Evolutionary conservation across 2,797 vertebrate genomes (phyloP).

Genomic region (Enteromius mattozi): DNA sequence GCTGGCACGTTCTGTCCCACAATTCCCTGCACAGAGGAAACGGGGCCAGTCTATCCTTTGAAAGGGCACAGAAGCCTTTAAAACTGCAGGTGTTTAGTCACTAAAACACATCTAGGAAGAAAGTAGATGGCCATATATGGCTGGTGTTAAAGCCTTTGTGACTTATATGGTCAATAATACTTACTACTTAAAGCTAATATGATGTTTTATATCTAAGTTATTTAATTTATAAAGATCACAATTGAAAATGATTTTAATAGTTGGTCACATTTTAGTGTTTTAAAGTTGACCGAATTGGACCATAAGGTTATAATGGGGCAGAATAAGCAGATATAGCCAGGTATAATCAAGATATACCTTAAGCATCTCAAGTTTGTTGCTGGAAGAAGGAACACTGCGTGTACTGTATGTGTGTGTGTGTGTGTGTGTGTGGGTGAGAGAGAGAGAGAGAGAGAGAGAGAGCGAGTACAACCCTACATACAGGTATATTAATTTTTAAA

Average conservation of each 20-base stretch:
- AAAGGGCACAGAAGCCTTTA: conserved; percentile 44
- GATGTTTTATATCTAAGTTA: background rate
- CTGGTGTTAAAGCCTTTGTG: background rate
- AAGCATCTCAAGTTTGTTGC: background rate
- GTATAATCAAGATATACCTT: background rate
- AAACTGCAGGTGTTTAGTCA: background rate
- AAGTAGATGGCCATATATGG: background rate
- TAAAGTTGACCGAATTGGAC: background rate
- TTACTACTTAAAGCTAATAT: background rate
- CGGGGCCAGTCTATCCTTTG: conserved; percentile 68
- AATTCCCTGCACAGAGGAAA: conserved; percentile 65
- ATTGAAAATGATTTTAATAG: background rate
- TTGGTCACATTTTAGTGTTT: background rate
- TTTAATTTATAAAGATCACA: background rate
- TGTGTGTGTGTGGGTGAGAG: background rate
- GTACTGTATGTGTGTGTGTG: conserved; percentile 26
- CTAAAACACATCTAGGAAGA: background rate
- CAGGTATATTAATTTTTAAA: conserved; percentile 71
- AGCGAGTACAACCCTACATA: conserved; percentile 46
- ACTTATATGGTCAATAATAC: background rate
- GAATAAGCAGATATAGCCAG: background rate
- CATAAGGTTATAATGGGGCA: background rate
- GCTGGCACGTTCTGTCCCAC: conserved; percentile 58
- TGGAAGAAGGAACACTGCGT: conserved; percentile 13
- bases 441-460: background rate